Percentiles rank a stretch among this genome's conserved stretches.
Evolutionary conservation across 1,140 invertebrate genomes (phyloP).

Genomic region (Melipona quadrifasciata): DNA sequence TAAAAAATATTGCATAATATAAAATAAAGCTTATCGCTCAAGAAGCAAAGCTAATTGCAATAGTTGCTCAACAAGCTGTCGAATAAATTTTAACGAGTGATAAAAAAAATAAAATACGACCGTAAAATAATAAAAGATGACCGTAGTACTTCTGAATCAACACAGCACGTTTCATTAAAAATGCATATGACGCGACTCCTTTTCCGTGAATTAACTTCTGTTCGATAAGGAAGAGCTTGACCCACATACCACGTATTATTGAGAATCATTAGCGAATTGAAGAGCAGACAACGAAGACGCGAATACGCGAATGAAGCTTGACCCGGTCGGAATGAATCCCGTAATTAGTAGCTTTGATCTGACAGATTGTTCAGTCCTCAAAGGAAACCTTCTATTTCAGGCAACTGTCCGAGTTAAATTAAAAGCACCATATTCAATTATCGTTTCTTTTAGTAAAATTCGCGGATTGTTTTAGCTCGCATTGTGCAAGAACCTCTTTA

Average conservation of each 20-base stretch:
- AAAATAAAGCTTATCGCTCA: neutral
- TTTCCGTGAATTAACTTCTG: neutral
- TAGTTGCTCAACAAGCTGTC: neutral
- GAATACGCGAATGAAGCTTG: neutral
- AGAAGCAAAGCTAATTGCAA: too few relatives aligned
- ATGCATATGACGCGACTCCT: neutral
- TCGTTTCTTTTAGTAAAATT: neutral
- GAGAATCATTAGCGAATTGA: conserved; percentile 2
- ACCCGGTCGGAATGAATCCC: neutral
- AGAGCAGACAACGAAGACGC: neutral
- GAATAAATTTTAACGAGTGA: neutral
- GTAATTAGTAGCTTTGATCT: conserved; percentile 10
- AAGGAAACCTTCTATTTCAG: neutral
- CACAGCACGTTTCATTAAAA: too few relatives aligned
- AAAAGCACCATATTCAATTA: neutral
- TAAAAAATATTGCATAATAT: too few relatives aligned
- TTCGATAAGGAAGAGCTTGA: neutral
- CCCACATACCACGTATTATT: neutral
- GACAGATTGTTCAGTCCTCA: neutral
- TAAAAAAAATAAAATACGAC: neutral
- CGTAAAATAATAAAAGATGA: too few relatives aligned
- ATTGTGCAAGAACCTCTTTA: neutral
- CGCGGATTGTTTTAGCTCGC: too few relatives aligned
- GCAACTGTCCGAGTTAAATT: neutral
- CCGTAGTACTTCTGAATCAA: neutral